Evolutionary conservation across 2,888 invertebrate genomes (phyloP), one percentile per base, ranked within the genome.

Genomic region (Lymantria dispar): DNA sequence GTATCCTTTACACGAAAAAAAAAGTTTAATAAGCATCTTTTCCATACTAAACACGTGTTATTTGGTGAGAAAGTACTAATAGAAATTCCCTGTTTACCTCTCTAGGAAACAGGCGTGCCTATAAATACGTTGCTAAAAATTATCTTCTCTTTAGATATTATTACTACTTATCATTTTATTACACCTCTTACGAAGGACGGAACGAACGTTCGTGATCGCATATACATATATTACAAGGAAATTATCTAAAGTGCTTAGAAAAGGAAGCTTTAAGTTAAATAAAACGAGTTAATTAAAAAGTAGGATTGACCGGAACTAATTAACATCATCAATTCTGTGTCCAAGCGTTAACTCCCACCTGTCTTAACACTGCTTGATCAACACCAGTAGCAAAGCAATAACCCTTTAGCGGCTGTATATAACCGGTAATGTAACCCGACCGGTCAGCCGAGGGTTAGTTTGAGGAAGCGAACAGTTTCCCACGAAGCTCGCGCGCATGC

Each of bases 401-500:
- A 51, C 58, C 56, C 60, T 54, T 41, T 44, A 15, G 39, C 49
- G 48, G 47, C 50, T 45, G 57, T 48, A 13, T 45, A 51, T 38
- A 47, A 64, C 66, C 61, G 54, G 63, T 64, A 53, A 50, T 60
- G 67, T 64, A 63, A 67, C 57, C 50, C 41, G 60, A 64, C 52
- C 54, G 62, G 60, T 54, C 57, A 52, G 63, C 31, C 48, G 50
- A 45, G 56, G 62, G 60, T 61, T 50, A 58, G 64, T 65, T 69
- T 66, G 62, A 76, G 76, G 76, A 76, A 76, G 73, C 64, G 54
- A 50, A 43, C 49, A 53, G 48, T 52, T 76, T 76, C 76, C 67
- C 76, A 76, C 76, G 76, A 58, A 64, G 72, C 67, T 70, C 53
- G 50, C 56, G 60, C 68, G 65, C 70, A 67, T 64, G 68, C 70